Conservation (phyloP, 2,888 invertebrate species). For the Agrochola litura region DNA sequence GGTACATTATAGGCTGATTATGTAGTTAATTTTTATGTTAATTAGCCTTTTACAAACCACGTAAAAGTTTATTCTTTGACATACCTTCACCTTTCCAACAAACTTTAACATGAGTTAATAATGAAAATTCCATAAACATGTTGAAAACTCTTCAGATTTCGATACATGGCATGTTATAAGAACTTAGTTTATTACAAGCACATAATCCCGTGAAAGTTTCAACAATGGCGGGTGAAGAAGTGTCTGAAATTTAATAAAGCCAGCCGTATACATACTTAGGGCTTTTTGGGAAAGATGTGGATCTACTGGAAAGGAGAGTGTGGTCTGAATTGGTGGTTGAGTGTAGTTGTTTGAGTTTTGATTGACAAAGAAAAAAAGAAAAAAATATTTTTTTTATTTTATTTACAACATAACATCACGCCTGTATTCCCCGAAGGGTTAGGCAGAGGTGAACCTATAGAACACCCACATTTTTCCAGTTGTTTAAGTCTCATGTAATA, state of each 20-base stretch:
- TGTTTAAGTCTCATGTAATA: not conserved
- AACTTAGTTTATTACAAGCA: slow-evolving; percentile 68
- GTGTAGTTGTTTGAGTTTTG: slow-evolving; percentile 2
- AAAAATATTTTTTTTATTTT: too few species aligned
- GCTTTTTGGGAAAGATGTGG: slow-evolving; percentile 23
- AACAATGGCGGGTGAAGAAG: slow-evolving; percentile 63
- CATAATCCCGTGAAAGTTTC: slow-evolving; percentile 65
- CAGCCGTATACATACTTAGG: slow-evolving; percentile 62
- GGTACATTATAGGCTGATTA: too few species aligned
- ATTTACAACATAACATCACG: too few species aligned
- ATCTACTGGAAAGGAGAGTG: slow-evolving; percentile 32
- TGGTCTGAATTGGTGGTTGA: not conserved
- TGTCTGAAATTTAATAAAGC: slow-evolving; percentile 74
- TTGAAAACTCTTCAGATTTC: slow-evolving; percentile 47
- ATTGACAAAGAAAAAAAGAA: too few species aligned
- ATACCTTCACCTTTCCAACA: not conserved
- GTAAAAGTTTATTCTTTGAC: not conserved
- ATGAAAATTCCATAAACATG: slow-evolving; percentile 24
- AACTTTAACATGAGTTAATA: slow-evolving; percentile 23
- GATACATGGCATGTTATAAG: slow-evolving; percentile 59
- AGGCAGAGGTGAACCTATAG: too few species aligned
- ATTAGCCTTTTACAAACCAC: not conserved
- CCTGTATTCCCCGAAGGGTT: too few species aligned
- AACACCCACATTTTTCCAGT: not conserved
- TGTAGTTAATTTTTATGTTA: not conserved